Evolutionary conservation across 2,888 invertebrate species (phyloP), one percentile per base, ranked within the genome.

Genomic region (Artemia sinica): DNA sequence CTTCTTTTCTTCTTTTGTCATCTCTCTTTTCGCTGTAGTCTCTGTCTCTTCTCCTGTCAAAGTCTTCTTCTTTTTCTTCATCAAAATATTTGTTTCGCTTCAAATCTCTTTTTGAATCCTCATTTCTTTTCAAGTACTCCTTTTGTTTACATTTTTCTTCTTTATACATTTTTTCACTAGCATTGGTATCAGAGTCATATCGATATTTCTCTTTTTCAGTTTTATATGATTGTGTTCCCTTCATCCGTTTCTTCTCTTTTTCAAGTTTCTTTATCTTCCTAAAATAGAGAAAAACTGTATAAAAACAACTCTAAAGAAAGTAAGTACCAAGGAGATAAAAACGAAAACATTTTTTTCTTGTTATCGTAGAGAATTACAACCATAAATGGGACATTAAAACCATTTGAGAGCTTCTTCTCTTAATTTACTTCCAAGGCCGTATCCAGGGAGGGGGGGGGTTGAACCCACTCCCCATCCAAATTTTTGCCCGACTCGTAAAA

Each of bases 191-290:
- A 10, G 58, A 58, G 10, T 58, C 58, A 10, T 58, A 10, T n/a
- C 58, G 58, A 10, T 58, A 18, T 14, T 58, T n/a, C 18, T 18
- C 58, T 14, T 18, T n/a, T 14, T 18, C 18, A 18, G 58, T 14
- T 10, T 58, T 58, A 58, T 58, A 14, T 9, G 58, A 58, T 18
- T 58, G 8, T 2, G 11, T 14, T 8, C 18, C 18, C 18, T 58
- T 58, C 58, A 58, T 9, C 58, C 58, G 58, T 18, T 58, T 58
- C 18, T 58, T 58, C 18, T 58, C 58, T 58, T 58, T 58, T 18
- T 58, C 58, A n/a, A 58, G 58, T 58, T 58, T 58, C 58, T 58
- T 58, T 14, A 58, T 58, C 58, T 58, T 58, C 58, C 58, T 58
- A 18, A 58, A 58, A 58, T 2, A 58, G 28, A 28, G 28, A 28